Evolutionary conservation across 2,888 invertebrate species (phyloP).

Genomic region (Lumbricus terrestris): DNA sequence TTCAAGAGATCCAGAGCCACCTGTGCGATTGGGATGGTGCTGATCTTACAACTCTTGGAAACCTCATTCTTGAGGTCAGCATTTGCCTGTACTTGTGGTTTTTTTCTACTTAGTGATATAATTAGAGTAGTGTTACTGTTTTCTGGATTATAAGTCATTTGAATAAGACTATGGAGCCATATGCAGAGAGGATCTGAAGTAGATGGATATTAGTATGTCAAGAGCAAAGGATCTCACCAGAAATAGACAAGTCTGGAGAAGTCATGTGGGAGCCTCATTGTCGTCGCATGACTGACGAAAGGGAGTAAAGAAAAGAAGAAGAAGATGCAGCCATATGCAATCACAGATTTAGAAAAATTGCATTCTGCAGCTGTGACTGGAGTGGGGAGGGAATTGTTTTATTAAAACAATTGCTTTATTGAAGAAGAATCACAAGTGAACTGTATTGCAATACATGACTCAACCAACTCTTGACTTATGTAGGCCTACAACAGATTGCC

Average conservation of each 20-base stretch:
- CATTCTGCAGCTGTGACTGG: too few relatives aligned
- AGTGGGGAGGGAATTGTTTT: neutral
- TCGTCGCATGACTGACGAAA: too few relatives aligned
- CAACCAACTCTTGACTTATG: neutral
- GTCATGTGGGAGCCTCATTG: too few relatives aligned
- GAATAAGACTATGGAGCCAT: neutral
- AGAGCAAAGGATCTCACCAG: too few relatives aligned
- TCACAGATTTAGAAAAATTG: too few relatives aligned
- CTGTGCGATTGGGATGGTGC: constrained; percentile 83
- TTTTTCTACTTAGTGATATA: neutral
- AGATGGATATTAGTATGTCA: too few relatives aligned
- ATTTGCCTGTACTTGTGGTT: neutral
- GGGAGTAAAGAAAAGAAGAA: too few relatives aligned
- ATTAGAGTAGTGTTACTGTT: neutral
- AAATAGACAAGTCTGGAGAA: too few relatives aligned
- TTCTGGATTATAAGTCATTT: neutral
- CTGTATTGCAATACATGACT: neutral
- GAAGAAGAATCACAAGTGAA: neutral
- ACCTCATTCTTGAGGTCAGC: constrained; percentile 81
- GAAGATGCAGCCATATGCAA: neutral
- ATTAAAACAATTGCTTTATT: neutral
- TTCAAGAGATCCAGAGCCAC: constrained; percentile 84
- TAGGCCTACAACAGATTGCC: too few relatives aligned
- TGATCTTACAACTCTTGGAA: constrained; percentile 74
- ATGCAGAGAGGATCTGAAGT: too few relatives aligned